A percentile compares a stretch with the other conserved stretches of the same genome.
phyloP scores from a whole-genome alignment of 2,113 vertebrate genomes.

The Salvelinus alpinus region DNA sequence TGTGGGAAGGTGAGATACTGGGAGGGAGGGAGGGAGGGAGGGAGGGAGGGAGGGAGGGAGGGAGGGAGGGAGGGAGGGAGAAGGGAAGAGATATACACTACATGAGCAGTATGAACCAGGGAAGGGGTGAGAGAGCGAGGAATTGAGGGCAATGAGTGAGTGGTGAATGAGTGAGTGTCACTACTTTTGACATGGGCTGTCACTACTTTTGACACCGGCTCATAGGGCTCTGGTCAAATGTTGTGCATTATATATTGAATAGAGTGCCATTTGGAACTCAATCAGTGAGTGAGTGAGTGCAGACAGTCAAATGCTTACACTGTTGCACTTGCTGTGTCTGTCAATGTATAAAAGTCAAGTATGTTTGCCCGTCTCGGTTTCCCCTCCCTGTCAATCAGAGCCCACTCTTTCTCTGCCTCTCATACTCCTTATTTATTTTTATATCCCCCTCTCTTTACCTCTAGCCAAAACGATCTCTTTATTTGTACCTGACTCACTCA shows the following conservation, averaged over 20 bases:
- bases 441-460: background rate
- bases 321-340: no score
- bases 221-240: background rate
- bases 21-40: background rate
- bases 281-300: no score
- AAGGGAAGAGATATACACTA: background rate
- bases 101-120: slow-evolving; percentile 57
- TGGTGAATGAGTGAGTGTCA: background rate
- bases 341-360: no score
- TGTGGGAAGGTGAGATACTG: slow-evolving; percentile 70
- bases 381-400: no score
- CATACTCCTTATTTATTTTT: background rate
- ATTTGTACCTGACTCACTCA: background rate
- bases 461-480: background rate
- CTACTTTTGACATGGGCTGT: no score
- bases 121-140: background rate
- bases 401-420: background rate
- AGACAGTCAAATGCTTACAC: no score
- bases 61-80: background rate
- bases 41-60: background rate
- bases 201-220: no score
- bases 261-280: no score
- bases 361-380: no score
- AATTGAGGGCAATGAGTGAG: background rate
- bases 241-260: background rate